A percentile compares a stretch with the other conserved stretches of the same genome.
phyloP scores from a whole-genome alignment of 2,888 invertebrate genomes.

The Drosophila seclusa region DNA sequence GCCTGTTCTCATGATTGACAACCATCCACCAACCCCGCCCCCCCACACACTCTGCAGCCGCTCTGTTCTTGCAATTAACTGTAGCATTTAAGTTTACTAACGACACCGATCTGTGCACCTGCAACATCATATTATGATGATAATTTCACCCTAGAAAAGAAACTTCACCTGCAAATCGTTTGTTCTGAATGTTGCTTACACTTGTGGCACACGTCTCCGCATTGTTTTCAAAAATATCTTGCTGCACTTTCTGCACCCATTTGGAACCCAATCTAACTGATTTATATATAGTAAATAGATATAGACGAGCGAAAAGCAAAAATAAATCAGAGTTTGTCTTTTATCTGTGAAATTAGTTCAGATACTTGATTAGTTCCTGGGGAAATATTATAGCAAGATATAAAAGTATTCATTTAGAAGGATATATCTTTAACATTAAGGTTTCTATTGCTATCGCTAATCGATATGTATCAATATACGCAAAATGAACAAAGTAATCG shows the following conservation, averaged over 20 bases:
- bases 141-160: not conserved
- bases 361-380: not conserved
- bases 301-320: not conserved
- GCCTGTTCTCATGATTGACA: conserved; percentile 23
- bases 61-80: conserved; percentile 45
- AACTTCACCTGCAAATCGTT: conserved; percentile 1
- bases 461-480: not conserved
- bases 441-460: not conserved
- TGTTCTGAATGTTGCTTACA: not conserved
- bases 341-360: not conserved
- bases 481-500: not conserved
- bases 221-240: conserved; percentile 1
- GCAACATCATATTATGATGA: not conserved
- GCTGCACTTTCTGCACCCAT: conserved; percentile 5
- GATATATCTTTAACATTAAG: not conserved
- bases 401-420: not conserved
- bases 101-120: not conserved
- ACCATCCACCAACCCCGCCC: conserved; percentile 6
- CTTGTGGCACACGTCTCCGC: not conserved
- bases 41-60: conserved; percentile 6
- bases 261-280: conserved; percentile 2
- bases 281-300: not conserved
- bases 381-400: not conserved
- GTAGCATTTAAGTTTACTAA: conserved; percentile 29
- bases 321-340: not conserved